Conservation (phyloP, 2,113 vertebrate species). For the Sporophila hypoxantha region DNA sequence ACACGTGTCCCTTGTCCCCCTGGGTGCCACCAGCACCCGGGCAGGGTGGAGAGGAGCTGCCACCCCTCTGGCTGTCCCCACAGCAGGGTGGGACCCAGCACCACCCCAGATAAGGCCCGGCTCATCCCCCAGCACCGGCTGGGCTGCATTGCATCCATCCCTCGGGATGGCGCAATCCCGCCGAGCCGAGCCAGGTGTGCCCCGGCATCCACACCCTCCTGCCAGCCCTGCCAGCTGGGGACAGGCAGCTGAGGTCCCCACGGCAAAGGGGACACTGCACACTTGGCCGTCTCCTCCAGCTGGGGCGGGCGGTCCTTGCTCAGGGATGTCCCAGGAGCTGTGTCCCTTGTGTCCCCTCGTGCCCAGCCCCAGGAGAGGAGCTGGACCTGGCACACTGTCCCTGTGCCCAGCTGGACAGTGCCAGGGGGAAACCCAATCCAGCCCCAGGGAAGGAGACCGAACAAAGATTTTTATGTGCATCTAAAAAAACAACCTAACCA, state of each 20-base stretch:
- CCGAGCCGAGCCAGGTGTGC: not conserved
- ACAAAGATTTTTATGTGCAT: slow-evolving; percentile 4
- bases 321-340: not conserved
- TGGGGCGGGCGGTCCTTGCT: no score
- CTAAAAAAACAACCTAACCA: not conserved
- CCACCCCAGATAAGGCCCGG: not conserved
- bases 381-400: not conserved
- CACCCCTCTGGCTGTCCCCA: not conserved
- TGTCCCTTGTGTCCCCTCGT: accelerated
- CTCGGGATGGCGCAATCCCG: not conserved
- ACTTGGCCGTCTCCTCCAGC: accelerated
- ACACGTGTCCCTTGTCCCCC: not conserved
- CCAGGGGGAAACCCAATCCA: slow-evolving; percentile 48
- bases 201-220: accelerated
- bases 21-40: not conserved
- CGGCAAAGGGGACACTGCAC: not conserved
- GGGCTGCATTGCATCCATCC: not conserved
- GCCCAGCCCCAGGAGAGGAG: not conserved
- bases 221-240: not conserved
- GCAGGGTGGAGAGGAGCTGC: not conserved
- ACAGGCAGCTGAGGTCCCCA: not conserved
- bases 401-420: not conserved
- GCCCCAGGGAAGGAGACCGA: not conserved
- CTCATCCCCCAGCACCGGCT: not conserved
- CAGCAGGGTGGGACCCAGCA: not conserved